A percentile compares a stretch with the other conserved stretches of the same genome.
phyloP scores from a whole-genome alignment of 2,797 vertebrate species.

The Cuniculus paca region DNA sequence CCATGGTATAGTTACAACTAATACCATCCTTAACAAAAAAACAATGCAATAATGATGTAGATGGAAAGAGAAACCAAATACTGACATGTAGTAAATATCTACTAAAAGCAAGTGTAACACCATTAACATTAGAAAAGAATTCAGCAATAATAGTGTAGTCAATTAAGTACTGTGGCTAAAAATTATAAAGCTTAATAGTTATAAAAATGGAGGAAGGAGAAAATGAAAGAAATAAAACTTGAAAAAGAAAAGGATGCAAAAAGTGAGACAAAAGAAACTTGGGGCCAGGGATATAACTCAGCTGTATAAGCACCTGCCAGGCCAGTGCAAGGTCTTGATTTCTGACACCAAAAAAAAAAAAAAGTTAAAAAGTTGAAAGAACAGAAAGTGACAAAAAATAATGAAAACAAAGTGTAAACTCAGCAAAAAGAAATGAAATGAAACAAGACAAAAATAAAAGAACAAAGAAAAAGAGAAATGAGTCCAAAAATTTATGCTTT shows the following conservation, averaged over 20 bases:
- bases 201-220: background rate
- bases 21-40: background rate
- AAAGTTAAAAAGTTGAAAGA: background rate
- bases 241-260: background rate
- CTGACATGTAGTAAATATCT: background rate
- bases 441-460: background rate
- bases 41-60: background rate
- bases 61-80: background rate
- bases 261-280: background rate
- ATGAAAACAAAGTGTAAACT: background rate
- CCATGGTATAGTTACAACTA: background rate
- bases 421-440: background rate
- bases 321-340: too few relatives aligned
- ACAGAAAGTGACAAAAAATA: background rate
- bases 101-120: background rate
- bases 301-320: too few relatives aligned
- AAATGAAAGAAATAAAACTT: background rate
- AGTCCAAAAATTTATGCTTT: background rate
- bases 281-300: too few relatives aligned
- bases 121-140: background rate
- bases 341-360: background rate
- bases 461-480: background rate
- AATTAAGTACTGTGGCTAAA: background rate
- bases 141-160: background rate
- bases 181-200: background rate